Percentiles rank a stretch among this genome's conserved stretches.
Evolutionary conservation across 2,888 invertebrate genomes (phyloP).

Genomic region (Polietes domitor): DNA sequence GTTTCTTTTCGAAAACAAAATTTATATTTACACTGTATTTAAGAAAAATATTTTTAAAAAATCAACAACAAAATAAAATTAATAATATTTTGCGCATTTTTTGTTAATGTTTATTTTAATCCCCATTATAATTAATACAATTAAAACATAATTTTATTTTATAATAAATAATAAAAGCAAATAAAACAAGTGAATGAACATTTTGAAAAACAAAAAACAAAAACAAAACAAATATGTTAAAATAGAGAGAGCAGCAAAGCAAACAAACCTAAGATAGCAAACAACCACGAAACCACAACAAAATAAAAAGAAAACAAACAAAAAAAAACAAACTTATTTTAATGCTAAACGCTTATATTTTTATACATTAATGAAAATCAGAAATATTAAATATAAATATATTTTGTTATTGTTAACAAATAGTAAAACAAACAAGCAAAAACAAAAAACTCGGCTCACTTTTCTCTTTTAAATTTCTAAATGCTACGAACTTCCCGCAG

Average conservation of each 20-base stretch:
- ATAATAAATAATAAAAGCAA: constrained; percentile 24
- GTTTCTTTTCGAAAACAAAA: constrained; percentile 18
- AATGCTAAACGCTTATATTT: constrained; percentile 67
- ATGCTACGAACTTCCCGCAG: background rate
- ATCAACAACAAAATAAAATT: background rate
- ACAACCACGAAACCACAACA: constrained; percentile 41
- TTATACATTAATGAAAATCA: constrained; percentile 62
- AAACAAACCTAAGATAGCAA: constrained; percentile 66
- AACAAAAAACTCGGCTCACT: background rate
- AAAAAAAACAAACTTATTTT: constrained; percentile 56
- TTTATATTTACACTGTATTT: constrained; percentile 49
- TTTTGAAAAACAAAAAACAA: constrained; percentile 10
- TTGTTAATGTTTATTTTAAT: constrained; percentile 38
- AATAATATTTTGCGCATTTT: constrained; percentile 32
- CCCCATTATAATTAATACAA: constrained; percentile 32
- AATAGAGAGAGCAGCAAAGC: constrained; percentile 62
- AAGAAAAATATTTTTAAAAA: constrained; percentile 11
- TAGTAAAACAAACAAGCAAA: constrained; percentile 48
- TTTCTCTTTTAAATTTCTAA: background rate
- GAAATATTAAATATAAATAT: constrained; percentile 58
- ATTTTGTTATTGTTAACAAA: constrained; percentile 67
- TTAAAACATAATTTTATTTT: constrained; percentile 42
- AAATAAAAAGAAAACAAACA: constrained; percentile 32
- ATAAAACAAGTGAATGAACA: constrained; percentile 36
- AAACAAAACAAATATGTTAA: constrained; percentile 50